phyloP scores from a whole-genome alignment of 2,113 vertebrate genomes.

The Motacilla tschutschensis region DNA sequence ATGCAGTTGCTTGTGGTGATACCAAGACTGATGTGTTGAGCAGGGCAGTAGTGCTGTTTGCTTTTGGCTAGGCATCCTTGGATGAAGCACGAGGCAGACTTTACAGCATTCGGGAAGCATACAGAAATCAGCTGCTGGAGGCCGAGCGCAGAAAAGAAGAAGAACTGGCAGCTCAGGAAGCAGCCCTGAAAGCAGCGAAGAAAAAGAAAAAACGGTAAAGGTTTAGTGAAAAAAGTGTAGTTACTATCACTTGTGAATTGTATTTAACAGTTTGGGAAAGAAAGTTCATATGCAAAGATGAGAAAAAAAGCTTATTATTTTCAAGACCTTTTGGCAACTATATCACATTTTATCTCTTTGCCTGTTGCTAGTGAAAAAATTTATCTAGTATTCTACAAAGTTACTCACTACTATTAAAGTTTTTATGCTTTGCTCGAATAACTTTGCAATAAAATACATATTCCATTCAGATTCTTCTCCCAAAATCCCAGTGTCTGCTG shows the following conservation, averaged over 20 bases:
- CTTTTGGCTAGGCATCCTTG: slow-evolving; percentile 66
- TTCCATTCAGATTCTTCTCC: background rate
- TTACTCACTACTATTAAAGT: background rate
- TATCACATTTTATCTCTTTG: background rate
- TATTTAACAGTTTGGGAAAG: background rate
- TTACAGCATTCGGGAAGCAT: slow-evolving; percentile 65
- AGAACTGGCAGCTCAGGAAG: slow-evolving; percentile 62
- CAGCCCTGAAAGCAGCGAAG: slow-evolving; percentile 44
- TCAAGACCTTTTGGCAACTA: background rate
- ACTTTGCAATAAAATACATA: background rate
- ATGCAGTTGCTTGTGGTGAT: background rate
- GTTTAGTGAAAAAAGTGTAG: slow-evolving; percentile 72
- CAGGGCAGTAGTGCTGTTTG: background rate
- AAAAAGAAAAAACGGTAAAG: slow-evolving; percentile 67
- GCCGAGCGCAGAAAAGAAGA: slow-evolving; percentile 61
- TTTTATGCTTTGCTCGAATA: background rate
- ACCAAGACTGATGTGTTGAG: background rate
- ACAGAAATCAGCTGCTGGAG: slow-evolving; percentile 70
- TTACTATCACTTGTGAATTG: background rate
- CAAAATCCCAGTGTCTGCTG: background rate
- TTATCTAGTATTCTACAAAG: background rate
- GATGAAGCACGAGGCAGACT: slow-evolving; percentile 69
- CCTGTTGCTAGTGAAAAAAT: background rate
- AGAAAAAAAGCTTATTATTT: background rate
- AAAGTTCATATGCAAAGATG: background rate